These are phyloP conservation scores for Hypercompe scribonia DNA, from an alignment of 2,888 invertebrate genomes.

Conservation along the genomic window DNA sequence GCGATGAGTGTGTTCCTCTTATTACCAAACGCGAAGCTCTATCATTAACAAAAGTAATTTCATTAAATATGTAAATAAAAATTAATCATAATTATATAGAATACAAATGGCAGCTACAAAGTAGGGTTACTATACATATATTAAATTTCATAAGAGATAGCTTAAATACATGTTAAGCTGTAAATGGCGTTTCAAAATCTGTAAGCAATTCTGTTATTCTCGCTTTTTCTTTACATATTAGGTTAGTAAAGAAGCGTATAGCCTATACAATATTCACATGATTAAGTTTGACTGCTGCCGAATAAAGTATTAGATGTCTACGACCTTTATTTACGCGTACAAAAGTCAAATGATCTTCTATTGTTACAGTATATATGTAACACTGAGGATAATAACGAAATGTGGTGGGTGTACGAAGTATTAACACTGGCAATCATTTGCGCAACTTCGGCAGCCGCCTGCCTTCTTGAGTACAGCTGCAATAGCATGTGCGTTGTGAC, in stretches of 20 bases:
- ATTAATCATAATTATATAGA: no score
- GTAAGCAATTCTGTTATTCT: background rate
- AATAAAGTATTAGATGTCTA: background rate
- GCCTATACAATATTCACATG: background rate
- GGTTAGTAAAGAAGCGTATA: background rate
- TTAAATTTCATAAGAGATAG: no score
- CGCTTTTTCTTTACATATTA: background rate
- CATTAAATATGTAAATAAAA: no score
- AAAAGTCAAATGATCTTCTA: slow-evolving; percentile 43
- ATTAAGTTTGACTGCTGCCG: background rate
- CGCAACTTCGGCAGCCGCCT: slow-evolving; percentile 71
- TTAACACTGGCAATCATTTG: slow-evolving; percentile 83
- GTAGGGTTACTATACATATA: no score
- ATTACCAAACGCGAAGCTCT: slow-evolving; percentile 69
- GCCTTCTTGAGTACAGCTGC: slow-evolving; percentile 73
- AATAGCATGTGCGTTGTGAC: slow-evolving; percentile 67
- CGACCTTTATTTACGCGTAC: background rate
- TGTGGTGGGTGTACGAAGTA: slow-evolving; percentile 86
- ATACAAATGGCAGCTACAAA: no score
- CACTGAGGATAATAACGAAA: slow-evolving; percentile 84
- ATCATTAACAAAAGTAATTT: no score
- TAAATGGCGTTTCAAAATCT: no score
- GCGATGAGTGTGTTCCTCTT: slow-evolving; percentile 78
- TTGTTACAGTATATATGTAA: slow-evolving; percentile 83
- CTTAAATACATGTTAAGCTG: background rate